Base-by-base conservation (phyloP, 1,140 invertebrate genomes). In the Mycetomoellerius zeteki region DNA sequence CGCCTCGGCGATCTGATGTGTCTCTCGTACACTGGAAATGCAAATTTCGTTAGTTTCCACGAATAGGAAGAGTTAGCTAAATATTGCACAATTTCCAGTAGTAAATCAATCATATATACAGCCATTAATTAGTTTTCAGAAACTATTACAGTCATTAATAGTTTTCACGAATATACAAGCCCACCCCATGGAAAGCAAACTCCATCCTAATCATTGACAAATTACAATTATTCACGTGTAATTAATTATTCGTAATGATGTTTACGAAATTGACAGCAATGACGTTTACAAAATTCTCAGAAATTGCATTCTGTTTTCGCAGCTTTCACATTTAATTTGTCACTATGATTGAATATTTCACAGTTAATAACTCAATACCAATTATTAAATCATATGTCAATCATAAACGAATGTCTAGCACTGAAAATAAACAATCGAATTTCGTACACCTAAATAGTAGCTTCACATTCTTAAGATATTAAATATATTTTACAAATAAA, bases 1-100 rank as follows among this genome's bases (percentile, higher is more conserved):
- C n/a, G 99, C 98, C 95, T 99, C 98, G 3, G 99, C 99, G 80
- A 99, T 97, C 94, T 99, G 98, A 96, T 99, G 99, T 64, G 98
- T 99, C 93, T 99, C 99, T 77, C 98, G 98, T 27, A 98, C 98
- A 95, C 98, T 99, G 94, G 0, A 91, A 91, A 37, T 16, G 7
- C n/a, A n/a, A 16, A 19, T 6, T 30, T 8, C 10, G 37, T 77
- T 64, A 77, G 14, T 27, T 19, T 64, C 27, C 50, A 21, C 7
- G 16, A n/a, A 21, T 37, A n/a, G 19, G 24, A 21, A 50, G 21
- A 69, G 2, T 69, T 67, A 12, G 6, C 6, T 3, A 47, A 69
- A 21, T 16, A 47, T 5, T 69, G 12, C 12, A 69, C 16, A 47
- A 67, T 65, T 69, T 65, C 3, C 64, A 33, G 14, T n/a, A n/a